Percentiles rank a stretch among this genome's conserved stretches.
Evolutionary conservation across 2,113 vertebrate species (phyloP).

Genomic region (Pipa parva): DNA sequence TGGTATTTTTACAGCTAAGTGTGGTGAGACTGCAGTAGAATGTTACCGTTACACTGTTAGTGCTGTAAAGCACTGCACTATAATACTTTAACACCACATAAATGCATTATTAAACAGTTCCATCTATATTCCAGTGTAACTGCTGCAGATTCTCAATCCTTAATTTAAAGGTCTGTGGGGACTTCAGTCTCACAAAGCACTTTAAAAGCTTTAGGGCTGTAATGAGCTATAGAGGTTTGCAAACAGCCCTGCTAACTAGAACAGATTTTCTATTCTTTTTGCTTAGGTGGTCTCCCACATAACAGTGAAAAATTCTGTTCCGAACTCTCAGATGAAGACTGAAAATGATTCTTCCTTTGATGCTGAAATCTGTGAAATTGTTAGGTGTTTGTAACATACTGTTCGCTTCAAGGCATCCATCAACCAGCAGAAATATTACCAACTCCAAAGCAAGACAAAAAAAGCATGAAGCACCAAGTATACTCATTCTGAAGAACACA

Average conservation of each 20-base stretch:
- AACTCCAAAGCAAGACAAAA: neutral
- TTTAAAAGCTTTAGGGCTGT: neutral
- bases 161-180: neutral
- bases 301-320: neutral
- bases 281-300: neutral
- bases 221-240: neutral
- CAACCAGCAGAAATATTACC: neutral
- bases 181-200: neutral
- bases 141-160: neutral
- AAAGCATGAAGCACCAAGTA: neutral
- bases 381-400: neutral
- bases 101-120: neutral
- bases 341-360: neutral
- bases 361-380: neutral
- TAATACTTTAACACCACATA: neutral
- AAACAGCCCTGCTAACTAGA: neutral
- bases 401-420: neutral
- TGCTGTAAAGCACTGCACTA: neutral
- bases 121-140: neutral
- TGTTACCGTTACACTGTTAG: too few species aligned
- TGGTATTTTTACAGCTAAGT: too few species aligned
- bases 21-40: too few species aligned
- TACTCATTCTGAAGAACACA: too few species aligned
- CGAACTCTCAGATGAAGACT: neutral
- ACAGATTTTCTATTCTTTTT: neutral